phyloP scores from a whole-genome alignment of 1,140 invertebrate species.

The Pseudomyrmex concolor region DNA sequence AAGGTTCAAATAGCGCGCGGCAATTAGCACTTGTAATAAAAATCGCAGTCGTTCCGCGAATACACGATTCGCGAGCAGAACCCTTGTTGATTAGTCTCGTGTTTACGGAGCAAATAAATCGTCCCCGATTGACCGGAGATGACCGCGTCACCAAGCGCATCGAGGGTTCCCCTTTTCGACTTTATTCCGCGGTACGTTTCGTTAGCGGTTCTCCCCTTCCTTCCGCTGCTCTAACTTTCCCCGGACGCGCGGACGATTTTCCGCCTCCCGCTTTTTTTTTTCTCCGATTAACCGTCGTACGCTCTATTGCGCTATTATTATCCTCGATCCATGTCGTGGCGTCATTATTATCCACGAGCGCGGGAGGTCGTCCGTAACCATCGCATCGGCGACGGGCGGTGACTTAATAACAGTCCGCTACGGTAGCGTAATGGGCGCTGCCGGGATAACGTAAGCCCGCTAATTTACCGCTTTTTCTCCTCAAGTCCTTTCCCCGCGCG shows the following conservation, averaged over 20 bases:
- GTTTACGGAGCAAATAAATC: conserved; percentile 57
- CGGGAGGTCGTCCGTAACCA: conserved; percentile 78
- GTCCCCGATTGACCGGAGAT: conserved; percentile 20
- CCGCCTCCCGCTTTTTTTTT: conserved; percentile 21
- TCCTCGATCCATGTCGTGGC: conserved; percentile 63
- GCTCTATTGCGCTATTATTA: conserved; percentile 73
- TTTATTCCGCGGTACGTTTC: conserved; percentile 43
- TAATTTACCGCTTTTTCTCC: conserved; percentile 76
- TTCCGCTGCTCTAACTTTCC: too few relatives aligned
- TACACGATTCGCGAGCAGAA: background rate
- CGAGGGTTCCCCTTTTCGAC: conserved; percentile 33
- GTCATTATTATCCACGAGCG: conserved; percentile 79
- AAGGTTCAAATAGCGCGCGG: conserved; percentile 24
- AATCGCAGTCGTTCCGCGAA: conserved; percentile 9
- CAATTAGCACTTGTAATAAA: conserved; percentile 65
- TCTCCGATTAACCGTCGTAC: conserved; percentile 61
- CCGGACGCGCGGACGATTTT: conserved; percentile 13
- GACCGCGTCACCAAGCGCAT: conserved; percentile 37
- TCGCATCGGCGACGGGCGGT: conserved; percentile 76
- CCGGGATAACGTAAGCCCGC: conserved; percentile 79
- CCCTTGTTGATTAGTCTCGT: conserved; percentile 25
- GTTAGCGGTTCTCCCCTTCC: conserved; percentile 50
- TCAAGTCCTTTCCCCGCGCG: conserved; percentile 33
- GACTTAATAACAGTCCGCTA: conserved; percentile 81
- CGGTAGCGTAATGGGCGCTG: conserved; percentile 80